phyloP scores from a whole-genome alignment of 2,888 invertebrate species.

The Tigriopus californicus region DNA sequence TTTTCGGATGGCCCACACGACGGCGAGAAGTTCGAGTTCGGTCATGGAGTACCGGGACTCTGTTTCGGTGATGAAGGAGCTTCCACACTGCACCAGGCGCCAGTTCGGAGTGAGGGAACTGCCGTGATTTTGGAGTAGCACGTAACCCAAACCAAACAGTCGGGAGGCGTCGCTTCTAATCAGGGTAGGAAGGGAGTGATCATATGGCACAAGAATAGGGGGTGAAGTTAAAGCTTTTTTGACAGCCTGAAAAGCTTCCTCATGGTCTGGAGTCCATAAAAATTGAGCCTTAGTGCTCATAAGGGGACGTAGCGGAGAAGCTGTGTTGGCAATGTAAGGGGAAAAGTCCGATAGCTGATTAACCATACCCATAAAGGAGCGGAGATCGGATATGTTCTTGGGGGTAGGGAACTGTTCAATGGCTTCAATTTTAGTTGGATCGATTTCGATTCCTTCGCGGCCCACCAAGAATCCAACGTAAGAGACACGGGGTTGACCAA shows the following conservation, averaged over 20 bases:
- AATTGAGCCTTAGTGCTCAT: not conserved
- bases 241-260: not conserved
- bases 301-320: constrained; percentile 1
- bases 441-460: not conserved
- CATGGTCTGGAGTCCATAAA: not conserved
- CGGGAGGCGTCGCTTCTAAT: not conserved
- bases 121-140: too few species aligned
- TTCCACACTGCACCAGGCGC: too few species aligned
- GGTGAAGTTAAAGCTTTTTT: not conserved
- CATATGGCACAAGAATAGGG: not conserved
- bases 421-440: not conserved
- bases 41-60: too few species aligned
- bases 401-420: constrained; percentile 8
- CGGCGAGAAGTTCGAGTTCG: too few species aligned
- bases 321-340: not conserved
- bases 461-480: constrained; percentile 1
- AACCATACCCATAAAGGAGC: constrained; percentile 15
- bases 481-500: not conserved
- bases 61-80: too few species aligned
- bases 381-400: constrained; percentile 12
- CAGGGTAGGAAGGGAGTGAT: not conserved
- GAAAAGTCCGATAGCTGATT: constrained; percentile 14
- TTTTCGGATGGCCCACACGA: too few species aligned
- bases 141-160: too few species aligned
- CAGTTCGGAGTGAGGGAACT: too few species aligned